Base-by-base conservation (phyloP, 2,888 invertebrate species). In the Drepanosiphum platanoidis region DNA sequence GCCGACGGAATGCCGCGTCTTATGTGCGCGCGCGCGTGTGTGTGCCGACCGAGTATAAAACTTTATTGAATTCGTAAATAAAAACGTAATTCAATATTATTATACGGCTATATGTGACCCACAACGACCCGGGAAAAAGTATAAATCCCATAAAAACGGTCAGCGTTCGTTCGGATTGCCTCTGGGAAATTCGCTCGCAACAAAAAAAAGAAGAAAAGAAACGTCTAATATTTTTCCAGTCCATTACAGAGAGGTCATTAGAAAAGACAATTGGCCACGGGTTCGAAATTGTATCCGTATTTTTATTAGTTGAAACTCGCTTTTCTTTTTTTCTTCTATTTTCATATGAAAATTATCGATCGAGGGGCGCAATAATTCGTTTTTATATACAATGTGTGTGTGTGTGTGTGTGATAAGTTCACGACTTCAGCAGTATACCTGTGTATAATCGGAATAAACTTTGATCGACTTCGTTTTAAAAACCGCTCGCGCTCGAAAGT, bases 31-130 rank as follows among this genome's bases (percentile, higher is more conserved):
- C 8, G n/a, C 7, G 15, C 11, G 34, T 1, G 77, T 22, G 30
- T 34, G 3, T n/a, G 30, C 36, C 39, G 52, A 75, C 52, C 36
- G 27, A 39, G 36, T 30, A 68, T 68, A 46, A 83, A 74, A 83
- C 74, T 66, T 83, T 83, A 83, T 83, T 66, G 83, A 75, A 83
- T 83, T 52, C 75, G 36, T 75, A 83, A 83, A 83, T 74, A 74
- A 74, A 64, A 74, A 61, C 66, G 83, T 74, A 83, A 83, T 83
- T 74, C 83, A 64, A 83, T 83, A 83, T 66, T 83, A 74, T 66
- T 78, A 46, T 52, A 66, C 27, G 74, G 66, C 32, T 74, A 66
- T 74, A 83, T 64, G 83, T 42, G 34, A 83, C 74, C 72, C 81
- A 34, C 13, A 74, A 72, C 74, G 27, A 80, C 52, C 52, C n/a